Evolutionary conservation across 2,113 vertebrate species (phyloP).

Genomic region (Pseudorasbora parva): DNA sequence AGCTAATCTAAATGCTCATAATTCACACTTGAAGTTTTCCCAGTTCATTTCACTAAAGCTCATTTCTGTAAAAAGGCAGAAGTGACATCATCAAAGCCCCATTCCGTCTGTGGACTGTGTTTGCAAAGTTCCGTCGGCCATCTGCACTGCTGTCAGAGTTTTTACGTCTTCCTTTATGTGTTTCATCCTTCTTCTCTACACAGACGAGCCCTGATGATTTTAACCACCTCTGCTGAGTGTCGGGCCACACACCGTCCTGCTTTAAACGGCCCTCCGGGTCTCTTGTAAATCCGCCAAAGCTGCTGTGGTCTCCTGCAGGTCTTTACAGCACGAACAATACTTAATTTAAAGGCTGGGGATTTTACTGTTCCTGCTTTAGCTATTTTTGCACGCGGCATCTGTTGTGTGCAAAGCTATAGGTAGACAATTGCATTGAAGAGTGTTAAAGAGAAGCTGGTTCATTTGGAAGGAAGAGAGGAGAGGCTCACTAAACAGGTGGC

Average conservation of each 20-base stretch:
- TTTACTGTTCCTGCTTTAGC: conserved; percentile 6
- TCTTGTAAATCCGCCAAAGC: conserved; percentile 16
- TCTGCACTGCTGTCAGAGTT: conserved; percentile 32
- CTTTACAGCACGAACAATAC: conserved; percentile 11
- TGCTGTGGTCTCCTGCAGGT: background rate
- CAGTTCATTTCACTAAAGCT: background rate
- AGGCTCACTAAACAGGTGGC: conserved; percentile 1
- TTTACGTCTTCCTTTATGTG: conserved; percentile 48
- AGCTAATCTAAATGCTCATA: background rate
- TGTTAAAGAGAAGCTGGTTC: background rate
- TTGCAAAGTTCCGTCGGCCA: background rate
- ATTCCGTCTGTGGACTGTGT: background rate
- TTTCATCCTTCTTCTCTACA: conserved; percentile 8
- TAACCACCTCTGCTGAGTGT: background rate
- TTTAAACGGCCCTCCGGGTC: conserved; percentile 37
- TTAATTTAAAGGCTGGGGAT: conserved; percentile 15
- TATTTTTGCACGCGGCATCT: background rate
- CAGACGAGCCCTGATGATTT: conserved; percentile 29
- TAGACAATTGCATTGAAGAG: background rate
- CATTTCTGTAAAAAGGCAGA: background rate
- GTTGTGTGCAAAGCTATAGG: background rate
- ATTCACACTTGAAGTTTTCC: background rate
- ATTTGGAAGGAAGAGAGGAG: background rate
- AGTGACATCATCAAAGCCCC: conserved; percentile 19
- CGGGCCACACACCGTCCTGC: conserved; percentile 22